Evolutionary conservation across 2,113 vertebrate species (phyloP), one percentile per base, ranked within the genome.

Genomic region (Suricata suricatta): DNA sequence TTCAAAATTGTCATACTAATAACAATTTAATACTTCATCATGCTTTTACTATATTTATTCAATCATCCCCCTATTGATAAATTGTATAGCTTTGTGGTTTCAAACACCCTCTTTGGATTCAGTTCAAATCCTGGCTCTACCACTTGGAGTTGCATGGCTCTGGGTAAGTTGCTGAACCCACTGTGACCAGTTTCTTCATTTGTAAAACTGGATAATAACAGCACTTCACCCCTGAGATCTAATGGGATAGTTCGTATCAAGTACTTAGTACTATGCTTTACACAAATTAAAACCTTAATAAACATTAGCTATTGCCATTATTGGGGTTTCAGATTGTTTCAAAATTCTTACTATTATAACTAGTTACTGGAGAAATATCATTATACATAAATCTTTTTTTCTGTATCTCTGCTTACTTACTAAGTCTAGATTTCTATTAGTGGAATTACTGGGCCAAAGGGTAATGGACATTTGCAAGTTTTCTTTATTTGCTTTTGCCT

Each of bases 331-430:
- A 92, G 76, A 76, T 31, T 84, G 89, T 69, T 63, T 93, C 16
- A 38, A 68, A 96, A 66, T 77, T 96, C 31, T 88, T 86, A 60
- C 17, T 85, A 57, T 79, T 81, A 85, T 60, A 77, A 93, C 84
- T 95, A 60, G 38, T 25, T 81, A 95, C 87, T 11, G 25, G 29
- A 33, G 80, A 86, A 77, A 92, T 95, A 57, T 66, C 12, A 52
- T 50, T 92, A 17, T 80, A 69, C 15, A 66, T 69, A 71, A 57
- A 66, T 50, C 23, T 92, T 23, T 35, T 35, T 94, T 94, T 81
- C 29, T 33, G 21, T 13, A 35, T 68, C 66, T 95, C 27, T 79
- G 63, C 57, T 85, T 87, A 27, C 81, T 95, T 86, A 50, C 80
- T 68, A 93, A 93, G 66, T 44, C 66, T 79, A 66, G 41, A 88